Base-by-base conservation (phyloP, 2,113 vertebrate species). In the Heterotilapia buettikoferi region DNA sequence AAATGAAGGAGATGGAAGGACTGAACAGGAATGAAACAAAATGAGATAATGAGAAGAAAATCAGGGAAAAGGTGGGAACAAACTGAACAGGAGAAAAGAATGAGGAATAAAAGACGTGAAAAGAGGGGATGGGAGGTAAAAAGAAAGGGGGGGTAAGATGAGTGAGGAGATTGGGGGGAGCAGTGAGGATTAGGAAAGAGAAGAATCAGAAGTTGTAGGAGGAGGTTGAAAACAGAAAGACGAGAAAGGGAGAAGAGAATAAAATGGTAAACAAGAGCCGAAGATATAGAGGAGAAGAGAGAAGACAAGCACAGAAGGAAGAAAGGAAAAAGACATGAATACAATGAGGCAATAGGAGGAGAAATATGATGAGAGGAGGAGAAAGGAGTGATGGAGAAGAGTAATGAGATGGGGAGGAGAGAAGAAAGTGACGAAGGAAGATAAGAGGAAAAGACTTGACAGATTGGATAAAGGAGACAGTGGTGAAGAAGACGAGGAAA, bases 261-360 rank as follows among this genome's bases (percentile, higher is more conserved):
- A 66, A 66, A 38, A 38, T 66, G 33, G 4, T 12, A 1, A 38
- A 66, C 11, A 10, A n/a, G 19, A 66, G 19, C 8, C 3, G 9
- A 19, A 11, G 9, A 59, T 16, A 29, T 59, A 59, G 6, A 63
- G 7, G 2, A 66, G 18, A 63, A 11, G 1, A 61, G 16, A 29
- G 24, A 7, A 38, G 26, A n/a, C 5, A 2, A 5, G 13, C 3
- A 19, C 6, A 40, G 24, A 56, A 56, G n/a, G 6, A 3, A 8
- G 6, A 10, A 9, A 6, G 38, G 9, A 16, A n/a, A 6, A 3
- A 21, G 2, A 29, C 7, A n/a, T 0, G 7, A 26, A 43, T 31
- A 29, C 26, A 2, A 12, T 6, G 14, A 53, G 3, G 9, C 3
- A n/a, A 57, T 6, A 54, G 11, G 6, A 11, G 1, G 1, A 18